Conservation (phyloP, 1,140 invertebrate species). For the Papilio dardanus region DNA sequence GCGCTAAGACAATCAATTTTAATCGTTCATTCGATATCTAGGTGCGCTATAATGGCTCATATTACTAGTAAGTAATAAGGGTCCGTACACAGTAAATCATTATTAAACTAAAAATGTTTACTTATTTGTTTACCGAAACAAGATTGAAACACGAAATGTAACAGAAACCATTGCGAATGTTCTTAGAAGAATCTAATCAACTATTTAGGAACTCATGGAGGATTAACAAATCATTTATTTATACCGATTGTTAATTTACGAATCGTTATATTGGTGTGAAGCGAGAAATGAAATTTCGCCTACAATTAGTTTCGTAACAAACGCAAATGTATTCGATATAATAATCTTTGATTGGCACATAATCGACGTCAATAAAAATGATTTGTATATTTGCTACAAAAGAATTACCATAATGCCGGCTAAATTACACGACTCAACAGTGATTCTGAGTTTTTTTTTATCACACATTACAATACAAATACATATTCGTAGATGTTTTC, state of each 20-base stretch:
- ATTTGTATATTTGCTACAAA: slow-evolving; percentile 14
- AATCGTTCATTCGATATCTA: slow-evolving; percentile 30
- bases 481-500: background rate
- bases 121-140: no score
- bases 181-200: no score
- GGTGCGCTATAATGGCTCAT: slow-evolving; percentile 25
- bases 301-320: slow-evolving; percentile 29
- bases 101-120: no score
- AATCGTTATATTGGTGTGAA: background rate
- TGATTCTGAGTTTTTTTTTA: background rate
- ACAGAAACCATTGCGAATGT: no score
- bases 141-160: no score
- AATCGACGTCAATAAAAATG: slow-evolving; percentile 15
- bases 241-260: no score
- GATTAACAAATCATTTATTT: no score
- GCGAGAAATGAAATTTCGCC: slow-evolving; percentile 33
- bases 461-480: background rate
- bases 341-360: slow-evolving; percentile 25
- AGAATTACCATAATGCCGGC: background rate
- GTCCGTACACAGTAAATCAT: no score
- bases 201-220: no score
- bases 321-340: slow-evolving; percentile 16
- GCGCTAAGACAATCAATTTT: slow-evolving; percentile 33
- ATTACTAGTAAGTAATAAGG: background rate
- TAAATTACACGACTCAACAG: background rate